Evolutionary conservation across 2,797 vertebrate genomes (phyloP).

Genomic region (Hydrocynus forskahlii): DNA sequence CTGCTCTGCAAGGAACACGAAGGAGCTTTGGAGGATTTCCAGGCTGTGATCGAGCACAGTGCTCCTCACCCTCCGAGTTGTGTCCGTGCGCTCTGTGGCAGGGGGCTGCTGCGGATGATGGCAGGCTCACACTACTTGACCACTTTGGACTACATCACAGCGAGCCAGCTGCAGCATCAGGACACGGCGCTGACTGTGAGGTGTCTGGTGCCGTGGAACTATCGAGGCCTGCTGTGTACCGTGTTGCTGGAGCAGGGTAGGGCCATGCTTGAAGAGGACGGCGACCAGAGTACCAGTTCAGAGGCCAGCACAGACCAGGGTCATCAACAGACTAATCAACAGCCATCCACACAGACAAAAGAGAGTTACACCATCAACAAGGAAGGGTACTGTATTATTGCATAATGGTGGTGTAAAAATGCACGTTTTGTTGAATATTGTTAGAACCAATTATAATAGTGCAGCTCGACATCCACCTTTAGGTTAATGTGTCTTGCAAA

Average conservation of each 20-base stretch:
- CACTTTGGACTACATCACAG: constrained; percentile 91
- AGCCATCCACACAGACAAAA: constrained; percentile 52
- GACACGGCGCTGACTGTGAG: constrained; percentile 86
- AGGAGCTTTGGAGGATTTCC: constrained; percentile 88
- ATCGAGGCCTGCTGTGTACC: constrained; percentile 85
- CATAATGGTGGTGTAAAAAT: neutral
- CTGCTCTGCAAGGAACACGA: constrained; percentile 79
- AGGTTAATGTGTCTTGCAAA: no score
- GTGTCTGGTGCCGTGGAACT: constrained; percentile 93
- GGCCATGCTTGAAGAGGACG: constrained; percentile 80
- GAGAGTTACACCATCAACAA: constrained; percentile 53
- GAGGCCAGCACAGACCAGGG: constrained; percentile 48
- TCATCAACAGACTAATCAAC: constrained; percentile 38
- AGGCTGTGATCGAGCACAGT: constrained; percentile 85
- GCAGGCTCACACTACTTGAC: constrained; percentile 82
- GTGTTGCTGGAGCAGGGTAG: constrained; percentile 90
- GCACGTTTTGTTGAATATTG: no score
- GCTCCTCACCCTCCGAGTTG: constrained; percentile 88
- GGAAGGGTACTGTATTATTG: constrained; percentile 73
- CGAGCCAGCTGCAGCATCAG: constrained; percentile 84
- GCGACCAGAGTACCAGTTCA: constrained; percentile 43
- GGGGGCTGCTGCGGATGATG: constrained; percentile 88
- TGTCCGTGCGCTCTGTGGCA: constrained; percentile 90
- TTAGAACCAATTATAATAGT: no score
- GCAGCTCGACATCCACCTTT: no score